Base-by-base conservation (phyloP, 2,888 invertebrate species). In the Prosapia bicincta region DNA sequence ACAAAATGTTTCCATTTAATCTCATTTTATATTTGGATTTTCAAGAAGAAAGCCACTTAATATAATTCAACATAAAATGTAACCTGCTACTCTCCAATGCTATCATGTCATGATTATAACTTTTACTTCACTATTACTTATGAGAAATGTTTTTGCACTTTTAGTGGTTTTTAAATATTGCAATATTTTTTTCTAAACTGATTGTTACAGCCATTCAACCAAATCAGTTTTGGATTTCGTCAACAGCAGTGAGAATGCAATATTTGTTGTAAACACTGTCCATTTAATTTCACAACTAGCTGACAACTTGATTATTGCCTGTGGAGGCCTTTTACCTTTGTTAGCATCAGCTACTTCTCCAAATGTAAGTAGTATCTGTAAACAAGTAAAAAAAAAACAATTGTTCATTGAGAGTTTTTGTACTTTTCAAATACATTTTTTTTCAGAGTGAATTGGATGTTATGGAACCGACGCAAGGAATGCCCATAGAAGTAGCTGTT, bases 261-360 rank as follows among this genome's bases (percentile, higher is more conserved):
- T 99, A 81, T 99, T 99, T 86, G 99, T 99, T 76, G 98, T 99
- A 79, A 99, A 99, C 86, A 98, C 99, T 3, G 98, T 99, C 69
- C 99, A 99, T 87, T 89, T 99, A 83, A 98, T 99, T 84, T 99
- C 99, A 15, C 99, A 99, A 87, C 88, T 99, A 80, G 97, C 98
- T 0, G 99, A 99, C 86, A 99, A 98, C 87, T 90, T 99, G 80
- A 98, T 99, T 83, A 99, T 99, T 82, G 99, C 99, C 26, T 98
- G 98, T 84, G 99, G 99, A 13, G 99, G 99, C 20, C 88, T 99
- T 69, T 87, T 99, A 82, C 99, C 99, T 0, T 87, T 99, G 43
- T 87, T 99, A 76, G 99, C 99, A 7, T 98, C 98, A 67, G 99
- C 99, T 26, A 99, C 99, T 0, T 98, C 98, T 38, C 98, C 99